phyloP scores from a whole-genome alignment of 2,888 invertebrate species.

The Harpagoxenus sublaevis region DNA sequence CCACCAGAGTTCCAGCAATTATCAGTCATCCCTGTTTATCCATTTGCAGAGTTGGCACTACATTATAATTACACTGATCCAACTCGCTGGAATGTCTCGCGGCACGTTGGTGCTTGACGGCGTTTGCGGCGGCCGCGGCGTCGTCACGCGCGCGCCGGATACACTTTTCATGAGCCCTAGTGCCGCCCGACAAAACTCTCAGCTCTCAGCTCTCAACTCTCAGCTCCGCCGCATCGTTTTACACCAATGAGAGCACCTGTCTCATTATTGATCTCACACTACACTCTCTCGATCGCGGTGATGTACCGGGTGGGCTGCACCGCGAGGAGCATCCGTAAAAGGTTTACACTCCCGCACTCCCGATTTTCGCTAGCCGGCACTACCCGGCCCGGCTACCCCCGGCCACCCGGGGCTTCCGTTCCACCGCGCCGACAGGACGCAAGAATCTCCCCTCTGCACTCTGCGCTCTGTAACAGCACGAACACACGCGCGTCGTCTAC shows the following conservation, averaged over 20 bases:
- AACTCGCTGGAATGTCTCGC: constrained; percentile 78
- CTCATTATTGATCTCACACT: constrained; percentile 70
- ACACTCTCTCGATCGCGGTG: constrained; percentile 64
- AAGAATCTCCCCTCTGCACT: constrained; percentile 21
- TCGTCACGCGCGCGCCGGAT: constrained; percentile 74
- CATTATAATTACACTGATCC: constrained; percentile 78
- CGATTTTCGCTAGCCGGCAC: too few species aligned
- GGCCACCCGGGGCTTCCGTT: neutral
- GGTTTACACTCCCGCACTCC: constrained; percentile 25
- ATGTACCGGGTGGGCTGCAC: constrained; percentile 51
- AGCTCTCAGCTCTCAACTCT: constrained; percentile 9
- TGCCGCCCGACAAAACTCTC: constrained; percentile 64
- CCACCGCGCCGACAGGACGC: neutral
- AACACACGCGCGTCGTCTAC: constrained; percentile 36
- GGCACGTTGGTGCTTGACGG: constrained; percentile 75
- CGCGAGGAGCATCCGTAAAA: constrained; percentile 21
- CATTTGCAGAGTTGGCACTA: constrained; percentile 84
- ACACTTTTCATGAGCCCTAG: constrained; percentile 71
- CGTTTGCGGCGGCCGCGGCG: constrained; percentile 58
- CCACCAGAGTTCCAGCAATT: constrained; percentile 93
- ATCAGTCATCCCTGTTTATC: constrained; percentile 92
- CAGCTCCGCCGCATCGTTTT: constrained; percentile 58
- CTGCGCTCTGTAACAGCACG: neutral
- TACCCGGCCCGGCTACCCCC: too few species aligned
- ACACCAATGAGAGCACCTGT: constrained; percentile 62